Conservation (phyloP, 2,888 invertebrate genomes). For the Sacculina carcini region DNA sequence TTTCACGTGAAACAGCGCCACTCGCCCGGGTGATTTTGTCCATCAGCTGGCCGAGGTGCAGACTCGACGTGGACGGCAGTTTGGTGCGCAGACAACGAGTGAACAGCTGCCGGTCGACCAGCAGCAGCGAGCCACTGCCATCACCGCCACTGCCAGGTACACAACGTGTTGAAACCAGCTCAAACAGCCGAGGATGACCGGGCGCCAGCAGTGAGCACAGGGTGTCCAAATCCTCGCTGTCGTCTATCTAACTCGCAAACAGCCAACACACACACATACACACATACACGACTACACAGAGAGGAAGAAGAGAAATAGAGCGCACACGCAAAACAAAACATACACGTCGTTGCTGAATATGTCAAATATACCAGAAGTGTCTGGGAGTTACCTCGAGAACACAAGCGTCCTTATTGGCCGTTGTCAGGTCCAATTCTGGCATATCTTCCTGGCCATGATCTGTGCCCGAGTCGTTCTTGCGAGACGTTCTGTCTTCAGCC, state of each 20-base stretch:
- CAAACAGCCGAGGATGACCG: constrained; percentile 43
- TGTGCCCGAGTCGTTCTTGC: constrained; percentile 39
- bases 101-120: constrained; percentile 1
- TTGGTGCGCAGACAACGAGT: not conserved
- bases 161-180: constrained; percentile 47
- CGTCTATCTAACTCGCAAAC: constrained; percentile 41
- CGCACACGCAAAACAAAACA: too few species aligned
- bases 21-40: not conserved
- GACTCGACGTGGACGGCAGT: not conserved
- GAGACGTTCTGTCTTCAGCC: constrained; percentile 20
- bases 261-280: not conserved
- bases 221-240: constrained; percentile 52
- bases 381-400: constrained; percentile 35
- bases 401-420: constrained; percentile 51
- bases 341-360: too few species aligned
- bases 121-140: not conserved
- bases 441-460: constrained; percentile 28
- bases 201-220: constrained; percentile 44
- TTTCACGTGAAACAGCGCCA: too few species aligned
- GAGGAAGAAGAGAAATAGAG: too few species aligned
- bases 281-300: too few species aligned
- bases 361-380: too few species aligned
- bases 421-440: constrained; percentile 36
- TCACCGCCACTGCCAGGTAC: too few species aligned
- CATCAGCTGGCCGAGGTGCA: not conserved